phyloP scores from a whole-genome alignment of 35 echinoderm and acorn worm genomes.

The Apostichopus parvimensis region DNA sequence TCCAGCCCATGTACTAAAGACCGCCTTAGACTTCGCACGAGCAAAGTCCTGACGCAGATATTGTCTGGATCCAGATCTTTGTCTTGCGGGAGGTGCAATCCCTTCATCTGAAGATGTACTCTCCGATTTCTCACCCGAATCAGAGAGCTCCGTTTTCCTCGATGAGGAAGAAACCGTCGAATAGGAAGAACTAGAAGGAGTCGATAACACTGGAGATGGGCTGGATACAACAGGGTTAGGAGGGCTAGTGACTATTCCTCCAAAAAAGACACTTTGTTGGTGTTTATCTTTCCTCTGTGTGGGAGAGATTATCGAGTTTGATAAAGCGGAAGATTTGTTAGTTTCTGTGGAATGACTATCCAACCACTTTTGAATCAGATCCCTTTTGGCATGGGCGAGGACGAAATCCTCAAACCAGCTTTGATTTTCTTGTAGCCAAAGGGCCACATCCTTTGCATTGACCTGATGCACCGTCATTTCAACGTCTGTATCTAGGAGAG shows the following conservation, averaged over 20 bases:
- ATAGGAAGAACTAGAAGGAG: conserved; percentile 54
- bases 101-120: conserved; percentile 77
- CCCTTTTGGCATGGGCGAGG: conserved; percentile 61
- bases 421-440: conserved; percentile 79
- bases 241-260: conserved; percentile 20
- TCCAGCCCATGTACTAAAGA: conserved; percentile 85
- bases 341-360: conserved; percentile 55
- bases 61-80: conserved; percentile 88
- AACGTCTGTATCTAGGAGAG: conserved; percentile 25
- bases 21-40: conserved; percentile 79
- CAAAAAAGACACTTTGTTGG: conserved; percentile 51
- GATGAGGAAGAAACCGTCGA: conserved; percentile 47
- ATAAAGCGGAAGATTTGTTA: conserved; percentile 13
- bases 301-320: conserved; percentile 41
- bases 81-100: conserved; percentile 61
- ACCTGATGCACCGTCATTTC: conserved; percentile 56
- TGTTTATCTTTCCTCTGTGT: neutral
- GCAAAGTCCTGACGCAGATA: conserved; percentile 97
- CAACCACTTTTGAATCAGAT: conserved; percentile 78
- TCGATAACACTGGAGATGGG: conserved; percentile 53
- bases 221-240: conserved; percentile 32
- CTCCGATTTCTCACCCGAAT: conserved; percentile 71
- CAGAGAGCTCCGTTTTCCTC: conserved; percentile 46
- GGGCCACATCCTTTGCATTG: conserved; percentile 65
- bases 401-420: conserved; percentile 96